Evolutionary conservation across 2,797 vertebrate species (phyloP).

Genomic region (Gallinago stenura): DNA sequence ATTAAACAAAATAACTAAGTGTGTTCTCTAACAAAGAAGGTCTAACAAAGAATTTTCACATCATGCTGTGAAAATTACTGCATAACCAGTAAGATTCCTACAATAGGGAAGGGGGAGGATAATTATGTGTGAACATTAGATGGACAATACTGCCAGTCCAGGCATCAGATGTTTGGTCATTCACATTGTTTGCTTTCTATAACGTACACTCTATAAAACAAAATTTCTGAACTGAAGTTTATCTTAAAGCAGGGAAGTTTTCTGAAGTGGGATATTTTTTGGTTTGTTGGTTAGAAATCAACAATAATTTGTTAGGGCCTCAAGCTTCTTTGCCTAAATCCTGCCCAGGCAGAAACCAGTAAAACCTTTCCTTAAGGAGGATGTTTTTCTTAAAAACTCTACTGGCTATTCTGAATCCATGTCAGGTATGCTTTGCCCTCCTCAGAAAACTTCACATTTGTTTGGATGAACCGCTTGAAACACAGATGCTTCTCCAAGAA

Average conservation of each 20-base stretch:
- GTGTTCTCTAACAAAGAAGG: not conserved
- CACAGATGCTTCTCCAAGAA: not conserved
- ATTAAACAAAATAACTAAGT: not conserved
- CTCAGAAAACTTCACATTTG: not conserved
- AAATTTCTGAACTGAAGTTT: not conserved
- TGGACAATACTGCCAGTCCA: not conserved
- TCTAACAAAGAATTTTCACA: not conserved
- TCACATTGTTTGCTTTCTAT: not conserved
- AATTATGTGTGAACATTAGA: not conserved
- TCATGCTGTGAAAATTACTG: not conserved
- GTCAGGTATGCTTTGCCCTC: not conserved
- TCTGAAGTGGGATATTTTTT: not conserved
- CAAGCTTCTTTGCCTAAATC: not conserved
- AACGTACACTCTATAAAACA: not conserved
- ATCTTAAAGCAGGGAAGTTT: not conserved
- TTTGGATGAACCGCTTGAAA: not conserved
- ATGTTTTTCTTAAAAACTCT: not conserved
- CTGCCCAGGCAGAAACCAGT: not conserved
- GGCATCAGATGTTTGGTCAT: not conserved
- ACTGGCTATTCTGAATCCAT: not conserved
- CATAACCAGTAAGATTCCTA: not conserved
- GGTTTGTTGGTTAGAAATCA: not conserved
- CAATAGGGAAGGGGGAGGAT: not conserved
- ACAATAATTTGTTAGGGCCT: not conserved
- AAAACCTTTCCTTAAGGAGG: not conserved